Base-by-base conservation (phyloP, 1,140 invertebrate species). In the Phymorhynchus buccinoides region DNA sequence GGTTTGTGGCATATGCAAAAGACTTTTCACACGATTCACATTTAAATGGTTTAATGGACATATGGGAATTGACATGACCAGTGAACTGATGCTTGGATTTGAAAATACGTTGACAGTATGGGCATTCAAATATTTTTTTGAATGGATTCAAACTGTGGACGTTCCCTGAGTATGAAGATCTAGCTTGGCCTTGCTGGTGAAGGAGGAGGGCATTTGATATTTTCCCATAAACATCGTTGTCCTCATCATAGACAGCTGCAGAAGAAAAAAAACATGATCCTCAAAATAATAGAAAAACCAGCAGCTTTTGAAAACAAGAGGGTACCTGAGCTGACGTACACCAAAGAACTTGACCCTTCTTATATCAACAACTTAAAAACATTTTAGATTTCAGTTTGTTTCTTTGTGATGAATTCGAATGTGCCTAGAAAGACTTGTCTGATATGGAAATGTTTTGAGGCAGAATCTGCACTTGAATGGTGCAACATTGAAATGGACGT, bases 1-100 rank as follows among this genome's bases (percentile, higher is more conserved):
- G 56, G 71, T 87, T 87, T n/a, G 86, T 87, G 32, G 86, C 83
- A 84, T 87, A 87, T 22, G 86, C 86, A 85, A 87, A 87, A 12
- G 84, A 83, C 37, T 85, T 85, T 22, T 85, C 80, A 85, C 86
- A 87, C 4, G 79, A 83, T 80, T 87, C 84, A 85, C 86, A 87
- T 12, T 37, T 32, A 71, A 87, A 87, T 71, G 86, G 86, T 52
- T 87, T 87, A 42, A 66, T 48, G 42, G 75, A 82, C 75, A 87
- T 79, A 39, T 87, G 86, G 16, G 86, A 85, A 42, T 87, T 87
- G 42, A 87, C 62, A 62, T 87, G 86, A 16, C 86, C 86, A 52
- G 85, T 80, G 80, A 77, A 87, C 75, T 87, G 86, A 78, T 87
- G 86, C 44, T 87, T 87, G 12, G 83, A 83, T 73, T 37, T 44